Percentiles rank a stretch among this genome's conserved stretches.
phyloP scores from a whole-genome alignment of 1,140 invertebrate species.

The Ephestia elutella region DNA sequence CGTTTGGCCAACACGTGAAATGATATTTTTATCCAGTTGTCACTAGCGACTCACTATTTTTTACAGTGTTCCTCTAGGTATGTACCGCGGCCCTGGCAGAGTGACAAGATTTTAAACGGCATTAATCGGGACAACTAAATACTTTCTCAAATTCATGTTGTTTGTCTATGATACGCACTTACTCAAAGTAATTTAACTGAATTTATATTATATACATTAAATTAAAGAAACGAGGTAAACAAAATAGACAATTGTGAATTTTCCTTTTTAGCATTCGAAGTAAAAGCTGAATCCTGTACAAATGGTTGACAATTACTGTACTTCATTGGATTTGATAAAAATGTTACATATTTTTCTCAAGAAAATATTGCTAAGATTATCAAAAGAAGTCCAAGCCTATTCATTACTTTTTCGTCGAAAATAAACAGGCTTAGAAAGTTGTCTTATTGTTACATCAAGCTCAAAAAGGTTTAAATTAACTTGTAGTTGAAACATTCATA shows the following conservation, averaged over 20 bases:
- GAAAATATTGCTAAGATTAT: no score
- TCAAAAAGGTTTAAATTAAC: constrained; percentile 1
- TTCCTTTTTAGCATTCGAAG: no score
- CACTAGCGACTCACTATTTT: constrained; percentile 8
- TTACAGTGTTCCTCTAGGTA: neutral
- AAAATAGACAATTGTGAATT: no score
- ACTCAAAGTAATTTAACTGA: neutral
- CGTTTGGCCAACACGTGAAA: neutral
- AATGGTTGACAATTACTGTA: no score
- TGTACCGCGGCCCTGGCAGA: neutral
- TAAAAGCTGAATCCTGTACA: no score
- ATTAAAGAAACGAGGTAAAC: no score
- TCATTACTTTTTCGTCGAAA: neutral
- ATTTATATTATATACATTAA: no score
- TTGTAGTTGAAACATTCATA: constrained; percentile 18
- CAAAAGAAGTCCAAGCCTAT: neutral
- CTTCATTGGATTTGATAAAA: no score
- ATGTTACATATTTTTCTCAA: no score
- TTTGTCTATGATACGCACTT: neutral
- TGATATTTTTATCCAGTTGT: constrained; percentile 2
- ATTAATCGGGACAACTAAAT: constrained; percentile 8
- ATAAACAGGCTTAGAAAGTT: neutral
- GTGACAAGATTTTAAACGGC: constrained; percentile 8
- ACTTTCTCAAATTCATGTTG: neutral
- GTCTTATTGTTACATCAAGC: neutral